Conservation (phyloP, 2,888 invertebrate species). For the Cheilosia vulpina region DNA sequence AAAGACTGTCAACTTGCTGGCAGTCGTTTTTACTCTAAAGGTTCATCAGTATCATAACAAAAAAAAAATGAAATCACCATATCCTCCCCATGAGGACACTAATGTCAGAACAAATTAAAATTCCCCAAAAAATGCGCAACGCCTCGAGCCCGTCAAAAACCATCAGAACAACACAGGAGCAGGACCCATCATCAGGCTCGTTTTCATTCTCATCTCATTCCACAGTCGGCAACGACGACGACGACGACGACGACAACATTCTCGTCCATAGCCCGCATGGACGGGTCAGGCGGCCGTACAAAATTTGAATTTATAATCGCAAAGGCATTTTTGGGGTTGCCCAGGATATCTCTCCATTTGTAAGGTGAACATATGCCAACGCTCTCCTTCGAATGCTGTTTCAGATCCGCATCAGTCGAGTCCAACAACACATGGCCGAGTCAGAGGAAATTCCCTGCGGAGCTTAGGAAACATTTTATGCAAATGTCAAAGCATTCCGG, state of each 20-base stretch:
- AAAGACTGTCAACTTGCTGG: constrained; percentile 2
- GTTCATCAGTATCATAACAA: neutral
- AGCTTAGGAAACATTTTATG: constrained; percentile 73
- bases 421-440: constrained; percentile 61
- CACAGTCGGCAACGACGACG: neutral
- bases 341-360: constrained; percentile 53
- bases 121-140: constrained; percentile 63
- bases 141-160: constrained; percentile 43
- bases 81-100: constrained; percentile 45
- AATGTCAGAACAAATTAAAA: constrained; percentile 70
- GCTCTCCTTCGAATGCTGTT: constrained; percentile 57
- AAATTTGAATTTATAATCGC: constrained; percentile 72
- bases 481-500: constrained; percentile 70
- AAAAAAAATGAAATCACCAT: neutral
- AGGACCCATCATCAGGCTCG: constrained; percentile 46
- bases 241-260: neutral
- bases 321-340: constrained; percentile 48
- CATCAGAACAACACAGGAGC: neutral
- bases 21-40: constrained; percentile 2
- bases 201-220: constrained; percentile 15
- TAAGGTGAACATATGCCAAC: constrained; percentile 68
- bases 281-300: constrained; percentile 48
- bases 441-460: constrained; percentile 68
- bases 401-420: constrained; percentile 39
- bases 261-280: constrained; percentile 29